Conservation (phyloP, 2,113 vertebrate species). For the Phalacrocorax carbo region DNA sequence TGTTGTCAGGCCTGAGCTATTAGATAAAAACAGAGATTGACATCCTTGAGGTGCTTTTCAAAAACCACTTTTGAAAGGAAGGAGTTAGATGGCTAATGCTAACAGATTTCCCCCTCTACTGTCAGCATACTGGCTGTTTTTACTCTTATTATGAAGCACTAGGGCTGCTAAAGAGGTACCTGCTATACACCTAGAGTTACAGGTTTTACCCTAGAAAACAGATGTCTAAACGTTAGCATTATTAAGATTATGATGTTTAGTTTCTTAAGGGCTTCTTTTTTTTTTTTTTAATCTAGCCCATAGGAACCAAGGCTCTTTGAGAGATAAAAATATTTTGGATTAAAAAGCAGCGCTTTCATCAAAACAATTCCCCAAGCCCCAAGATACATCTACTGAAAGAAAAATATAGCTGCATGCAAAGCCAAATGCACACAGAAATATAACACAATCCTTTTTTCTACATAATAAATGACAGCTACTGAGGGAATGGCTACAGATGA, state of each 20-base stretch:
- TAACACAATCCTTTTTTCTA: slow-evolving; percentile 9
- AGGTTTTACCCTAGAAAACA: not conserved
- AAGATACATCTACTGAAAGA: slow-evolving; percentile 5
- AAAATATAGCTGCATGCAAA: slow-evolving; percentile 29
- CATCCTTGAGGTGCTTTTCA: not conserved
- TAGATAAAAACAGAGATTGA: not conserved
- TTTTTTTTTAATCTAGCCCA: not conserved
- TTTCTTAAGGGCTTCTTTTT: not conserved
- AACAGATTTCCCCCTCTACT: not conserved
- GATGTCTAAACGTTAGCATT: not conserved
- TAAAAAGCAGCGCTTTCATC: slow-evolving; percentile 22
- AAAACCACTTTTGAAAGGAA: not conserved
- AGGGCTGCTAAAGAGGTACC: not conserved
- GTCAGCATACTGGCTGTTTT: not conserved
- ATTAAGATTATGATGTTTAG: not conserved
- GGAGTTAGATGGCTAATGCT: not conserved
- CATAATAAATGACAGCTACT: slow-evolving; percentile 3
- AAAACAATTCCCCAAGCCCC: slow-evolving; percentile 5
- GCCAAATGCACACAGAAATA: slow-evolving; percentile 4
- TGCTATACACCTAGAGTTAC: not conserved
- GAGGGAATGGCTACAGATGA: slow-evolving; percentile 14
- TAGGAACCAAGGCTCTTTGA: not conserved
- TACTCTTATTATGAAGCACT: not conserved
- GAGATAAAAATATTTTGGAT: slow-evolving; percentile 27
- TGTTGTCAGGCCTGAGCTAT: not conserved